Base-by-base conservation (phyloP, 2,797 vertebrate genomes). In the Molossus molossus region DNA sequence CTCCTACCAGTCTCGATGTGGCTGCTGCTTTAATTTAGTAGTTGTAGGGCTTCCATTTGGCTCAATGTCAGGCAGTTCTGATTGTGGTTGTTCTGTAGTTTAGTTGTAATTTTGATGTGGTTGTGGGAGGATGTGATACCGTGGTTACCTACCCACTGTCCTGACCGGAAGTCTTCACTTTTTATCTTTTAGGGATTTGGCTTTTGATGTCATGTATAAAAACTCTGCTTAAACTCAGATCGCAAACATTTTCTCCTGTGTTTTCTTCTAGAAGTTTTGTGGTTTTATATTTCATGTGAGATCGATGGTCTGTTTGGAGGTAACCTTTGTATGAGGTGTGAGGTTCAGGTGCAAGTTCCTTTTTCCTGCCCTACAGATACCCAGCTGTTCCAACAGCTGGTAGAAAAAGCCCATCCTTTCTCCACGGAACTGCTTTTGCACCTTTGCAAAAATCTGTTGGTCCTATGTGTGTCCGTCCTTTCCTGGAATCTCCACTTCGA, bases 401-500 rank as follows among this genome's bases (percentile, higher is more conserved):
- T 55, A 64, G n/a, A 33, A 50, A 70, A 70, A 67, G 15, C 55
- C 33, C 13, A 21, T 1, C 6, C 0, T 81, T 81, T 87, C 25
- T 40, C 50, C 33, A 8, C 0, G 40, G 33, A 73, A 20, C 10
- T 48, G 23, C 60, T 12, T 90, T 73, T 37, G 7, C 3, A 17
- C 58, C 29, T 50, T 92, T 84, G 33, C 27, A 60, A 69, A 81
- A 73, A 83, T n/a, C 40, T 50, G 9, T 21, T 25, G 33, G 18
- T 57, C 57, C 25, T 65, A 25, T 50, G 29, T 94, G n/a, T 40
- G 70, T 60, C 15, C 5, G n/a, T 48, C 60, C 69, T 17, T 60
- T 94, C 90, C 90, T 90, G n/a, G 37, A 86, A 25, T 53, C 53
- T 70, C 23, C 83, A n/a, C 87, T 86, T n/a, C 45, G 45, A 25